These are phyloP conservation scores for Dasysyrphus albostriatus DNA, from an alignment of 2,888 invertebrate genomes.

Conservation along the genomic window DNA sequence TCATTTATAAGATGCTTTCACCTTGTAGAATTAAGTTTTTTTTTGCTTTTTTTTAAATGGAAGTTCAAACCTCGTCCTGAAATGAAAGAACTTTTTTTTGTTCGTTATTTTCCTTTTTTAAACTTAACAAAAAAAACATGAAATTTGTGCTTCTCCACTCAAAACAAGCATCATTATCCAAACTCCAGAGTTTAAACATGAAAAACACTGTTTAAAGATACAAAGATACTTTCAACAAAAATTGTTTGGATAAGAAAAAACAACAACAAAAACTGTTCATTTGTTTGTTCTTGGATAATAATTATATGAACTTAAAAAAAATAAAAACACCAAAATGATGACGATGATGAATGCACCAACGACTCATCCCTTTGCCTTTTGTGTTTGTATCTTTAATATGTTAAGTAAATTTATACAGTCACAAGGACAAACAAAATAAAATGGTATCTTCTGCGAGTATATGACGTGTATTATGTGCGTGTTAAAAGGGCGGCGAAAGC, in stretches of 20 bases:
- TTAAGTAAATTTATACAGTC: constrained; percentile 67
- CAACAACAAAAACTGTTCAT: constrained; percentile 3
- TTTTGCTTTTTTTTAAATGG: not conserved
- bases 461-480: constrained; percentile 16
- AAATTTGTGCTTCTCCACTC: not conserved
- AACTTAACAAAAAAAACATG: constrained; percentile 17
- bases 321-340: constrained; percentile 34
- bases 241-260: constrained; percentile 13
- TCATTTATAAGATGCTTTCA: constrained; percentile 51
- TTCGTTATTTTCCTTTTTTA: not conserved
- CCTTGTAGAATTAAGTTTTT: not conserved
- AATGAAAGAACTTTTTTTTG: not conserved
- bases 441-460: constrained; percentile 2
- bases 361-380: constrained; percentile 29
- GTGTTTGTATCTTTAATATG: constrained; percentile 61
- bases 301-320: constrained; percentile 55
- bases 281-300: constrained; percentile 54
- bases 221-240: constrained; percentile 20
- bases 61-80: not conserved
- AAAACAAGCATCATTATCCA: constrained; percentile 23
- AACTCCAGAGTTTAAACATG: not conserved
- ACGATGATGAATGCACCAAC: constrained; percentile 59
- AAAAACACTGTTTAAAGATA: constrained; percentile 52
- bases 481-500: constrained; percentile 45
- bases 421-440: constrained; percentile 37